A percentile compares a stretch with the other conserved stretches of the same genome.
Evolutionary conservation across 2,888 invertebrate genomes (phyloP).

Genomic region (Rhimphoctona megacephalus): DNA sequence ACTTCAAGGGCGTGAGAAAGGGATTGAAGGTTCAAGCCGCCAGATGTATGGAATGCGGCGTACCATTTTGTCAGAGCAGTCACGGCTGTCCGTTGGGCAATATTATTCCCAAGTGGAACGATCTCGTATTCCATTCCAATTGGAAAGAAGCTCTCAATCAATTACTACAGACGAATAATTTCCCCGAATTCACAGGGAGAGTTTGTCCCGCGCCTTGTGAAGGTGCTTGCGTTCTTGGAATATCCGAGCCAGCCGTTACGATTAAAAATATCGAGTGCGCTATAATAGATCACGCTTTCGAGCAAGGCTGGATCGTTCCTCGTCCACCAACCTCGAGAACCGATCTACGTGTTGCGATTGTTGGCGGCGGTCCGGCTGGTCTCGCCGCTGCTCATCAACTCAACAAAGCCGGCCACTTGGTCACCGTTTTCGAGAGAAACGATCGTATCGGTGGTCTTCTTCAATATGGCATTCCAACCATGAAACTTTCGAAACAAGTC

Average conservation of each 20-base stretch:
- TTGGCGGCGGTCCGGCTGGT: conserved; percentile 98
- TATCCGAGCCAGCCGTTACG: conserved; percentile 98
- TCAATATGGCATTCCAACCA: conserved; percentile 99
- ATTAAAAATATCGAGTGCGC: conserved; percentile 99
- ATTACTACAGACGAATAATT: conserved; percentile 98
- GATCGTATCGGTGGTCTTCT: conserved; percentile 97
- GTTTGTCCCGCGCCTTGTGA: conserved; percentile 99
- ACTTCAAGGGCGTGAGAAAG: conserved; percentile 93
- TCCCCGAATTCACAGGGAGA: conserved; percentile 98
- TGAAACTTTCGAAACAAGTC: conserved; percentile 98
- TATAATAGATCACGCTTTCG: conserved; percentile 99
- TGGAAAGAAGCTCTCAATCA: conserved; percentile 98
- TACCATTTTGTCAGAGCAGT: conserved; percentile 98
- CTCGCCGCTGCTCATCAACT: conserved; percentile 98
- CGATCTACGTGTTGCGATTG: conserved; percentile 93
- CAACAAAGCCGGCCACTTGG: conserved; percentile 98
- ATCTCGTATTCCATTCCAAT: conserved; percentile 96
- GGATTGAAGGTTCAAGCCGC: conserved; percentile 97
- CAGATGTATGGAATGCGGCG: conserved; percentile 99
- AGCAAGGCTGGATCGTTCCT: conserved; percentile 96
- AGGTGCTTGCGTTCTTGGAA: conserved; percentile 98
- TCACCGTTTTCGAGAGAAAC: conserved; percentile 98
- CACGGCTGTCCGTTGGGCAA: conserved; percentile 99
- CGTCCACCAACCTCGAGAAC: conserved; percentile 91
- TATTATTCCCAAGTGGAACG: conserved; percentile 99